Conservation (phyloP, 2,888 invertebrate species). For the Phaedon cochleariae region DNA sequence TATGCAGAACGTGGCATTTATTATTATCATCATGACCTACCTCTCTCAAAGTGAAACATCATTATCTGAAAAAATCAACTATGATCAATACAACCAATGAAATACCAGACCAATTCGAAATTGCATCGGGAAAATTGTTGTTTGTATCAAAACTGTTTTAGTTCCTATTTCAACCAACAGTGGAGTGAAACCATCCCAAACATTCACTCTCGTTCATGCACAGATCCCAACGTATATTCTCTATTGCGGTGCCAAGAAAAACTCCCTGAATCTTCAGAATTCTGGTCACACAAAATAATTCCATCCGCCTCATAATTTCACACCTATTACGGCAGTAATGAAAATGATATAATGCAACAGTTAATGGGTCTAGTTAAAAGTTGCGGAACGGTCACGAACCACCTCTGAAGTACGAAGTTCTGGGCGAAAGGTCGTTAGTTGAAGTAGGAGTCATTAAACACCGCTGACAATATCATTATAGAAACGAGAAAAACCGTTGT, state of each 20-base stretch:
- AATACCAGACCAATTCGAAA: too few relatives aligned
- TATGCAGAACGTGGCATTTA: too few relatives aligned
- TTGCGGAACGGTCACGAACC: slow-evolving; percentile 15
- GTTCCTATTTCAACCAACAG: too few relatives aligned
- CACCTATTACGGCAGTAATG: slow-evolving; percentile 8
- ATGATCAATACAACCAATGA: too few relatives aligned
- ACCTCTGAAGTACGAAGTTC: slow-evolving; percentile 7
- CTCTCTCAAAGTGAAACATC: too few relatives aligned
- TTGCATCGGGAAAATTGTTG: too few relatives aligned
- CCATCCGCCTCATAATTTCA: slow-evolving; percentile 1
- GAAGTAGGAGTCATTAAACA: slow-evolving; percentile 37
- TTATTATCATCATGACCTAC: too few relatives aligned
- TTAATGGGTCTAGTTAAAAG: slow-evolving; percentile 14
- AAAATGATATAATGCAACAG: slow-evolving; percentile 19
- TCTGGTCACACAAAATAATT: neutral
- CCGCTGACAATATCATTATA: slow-evolving; percentile 45
- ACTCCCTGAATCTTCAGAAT: neutral
- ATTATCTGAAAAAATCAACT: too few relatives aligned
- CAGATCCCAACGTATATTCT: too few relatives aligned
- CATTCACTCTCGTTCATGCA: too few relatives aligned
- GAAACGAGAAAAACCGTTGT: slow-evolving; percentile 34
- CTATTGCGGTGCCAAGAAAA: neutral
- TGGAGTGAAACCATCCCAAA: too few relatives aligned
- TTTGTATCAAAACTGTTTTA: too few relatives aligned
- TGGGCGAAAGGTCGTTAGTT: slow-evolving; percentile 16